These are phyloP conservation scores for Chaetodon trifasciatus DNA, from an alignment of 2,797 vertebrate species.

Conservation along the genomic window DNA sequence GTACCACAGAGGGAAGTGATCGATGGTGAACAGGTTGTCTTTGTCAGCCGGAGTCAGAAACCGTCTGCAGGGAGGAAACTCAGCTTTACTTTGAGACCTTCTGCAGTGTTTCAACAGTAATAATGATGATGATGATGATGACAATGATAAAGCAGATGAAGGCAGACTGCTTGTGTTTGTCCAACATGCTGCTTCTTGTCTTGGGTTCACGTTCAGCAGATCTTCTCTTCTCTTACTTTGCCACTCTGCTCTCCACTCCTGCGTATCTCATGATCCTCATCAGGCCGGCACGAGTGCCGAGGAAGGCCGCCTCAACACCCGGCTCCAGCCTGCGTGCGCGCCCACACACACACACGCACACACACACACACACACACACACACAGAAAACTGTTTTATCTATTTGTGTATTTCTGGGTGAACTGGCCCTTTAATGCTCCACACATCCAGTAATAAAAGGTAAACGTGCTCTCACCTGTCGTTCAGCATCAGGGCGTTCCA, in stretches of 20 bases:
- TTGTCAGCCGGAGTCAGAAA: slow-evolving; percentile 91
- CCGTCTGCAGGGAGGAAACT: slow-evolving; percentile 78
- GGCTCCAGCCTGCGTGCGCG: slow-evolving; percentile 79
- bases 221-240: slow-evolving; percentile 85
- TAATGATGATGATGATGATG: too few relatives aligned
- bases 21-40: slow-evolving; percentile 92
- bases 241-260: slow-evolving; percentile 89
- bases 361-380: not conserved
- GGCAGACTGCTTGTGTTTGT: not conserved
- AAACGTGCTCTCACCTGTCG: slow-evolving; percentile 81
- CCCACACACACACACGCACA: slow-evolving; percentile 15
- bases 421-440: not conserved
- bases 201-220: not conserved
- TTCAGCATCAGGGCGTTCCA: slow-evolving; percentile 94
- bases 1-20: slow-evolving; percentile 97
- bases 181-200: not conserved
- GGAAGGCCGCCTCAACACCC: slow-evolving; percentile 90
- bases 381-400: not conserved
- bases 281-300: slow-evolving; percentile 94
- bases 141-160: too few relatives aligned
- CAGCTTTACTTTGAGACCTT: not conserved
- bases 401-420: not conserved
- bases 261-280: slow-evolving; percentile 89
- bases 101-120: too few relatives aligned
- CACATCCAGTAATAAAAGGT: not conserved